A percentile compares a stretch with the other conserved stretches of the same genome.
Conservation (phyloP, 2,888 invertebrate genomes). For the Maniola hyperantus region DNA sequence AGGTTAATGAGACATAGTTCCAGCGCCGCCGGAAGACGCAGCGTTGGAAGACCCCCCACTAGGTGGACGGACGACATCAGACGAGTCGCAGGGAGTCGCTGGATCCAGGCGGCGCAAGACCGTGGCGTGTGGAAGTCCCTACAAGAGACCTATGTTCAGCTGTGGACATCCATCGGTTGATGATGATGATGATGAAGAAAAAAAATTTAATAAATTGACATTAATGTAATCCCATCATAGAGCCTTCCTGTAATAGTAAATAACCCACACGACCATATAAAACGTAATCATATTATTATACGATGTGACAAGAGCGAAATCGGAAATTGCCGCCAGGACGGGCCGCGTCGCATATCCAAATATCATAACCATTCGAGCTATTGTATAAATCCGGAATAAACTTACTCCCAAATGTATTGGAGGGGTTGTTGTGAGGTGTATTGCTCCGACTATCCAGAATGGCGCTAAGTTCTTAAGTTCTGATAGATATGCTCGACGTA, state of each 20-base stretch:
- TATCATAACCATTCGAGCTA: constrained; percentile 48
- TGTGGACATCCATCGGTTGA: no score
- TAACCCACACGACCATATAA: constrained; percentile 57
- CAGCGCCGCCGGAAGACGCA: no score
- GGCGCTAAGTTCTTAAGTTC: constrained; percentile 62
- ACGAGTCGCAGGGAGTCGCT: no score
- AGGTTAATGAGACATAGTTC: no score
- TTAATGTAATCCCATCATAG: constrained; percentile 28
- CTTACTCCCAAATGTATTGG: constrained; percentile 43
- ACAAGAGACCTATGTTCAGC: no score
- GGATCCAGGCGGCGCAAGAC: no score
- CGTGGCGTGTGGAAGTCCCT: no score
- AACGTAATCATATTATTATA: constrained; percentile 56
- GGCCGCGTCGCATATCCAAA: constrained; percentile 54
- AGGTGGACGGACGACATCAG: no score
- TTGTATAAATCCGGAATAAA: constrained; percentile 52
- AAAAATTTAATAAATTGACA: background rate
- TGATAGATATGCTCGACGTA: constrained; percentile 57
- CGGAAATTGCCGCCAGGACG: constrained; percentile 48
- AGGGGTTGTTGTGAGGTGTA: constrained; percentile 57
- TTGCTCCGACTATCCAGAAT: constrained; percentile 59
- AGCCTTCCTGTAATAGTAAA: constrained; percentile 50
- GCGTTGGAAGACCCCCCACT: no score
- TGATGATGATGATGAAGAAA: no score
- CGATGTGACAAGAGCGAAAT: constrained; percentile 55